A percentile compares a stretch with the other conserved stretches of the same genome.
Conservation (phyloP, 2,888 invertebrate genomes). For the Heliconius ethilla region DNA sequence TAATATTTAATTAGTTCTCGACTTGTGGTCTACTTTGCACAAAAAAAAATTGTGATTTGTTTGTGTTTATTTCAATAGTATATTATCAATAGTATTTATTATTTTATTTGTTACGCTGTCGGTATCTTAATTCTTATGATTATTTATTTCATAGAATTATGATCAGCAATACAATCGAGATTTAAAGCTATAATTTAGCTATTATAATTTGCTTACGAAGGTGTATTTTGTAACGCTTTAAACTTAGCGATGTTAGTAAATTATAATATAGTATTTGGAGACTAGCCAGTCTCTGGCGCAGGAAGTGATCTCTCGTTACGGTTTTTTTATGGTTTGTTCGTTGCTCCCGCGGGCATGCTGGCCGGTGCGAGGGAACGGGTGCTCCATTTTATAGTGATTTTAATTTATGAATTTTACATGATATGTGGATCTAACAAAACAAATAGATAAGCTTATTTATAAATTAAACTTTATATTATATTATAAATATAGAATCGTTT, state of each 20-base stretch:
- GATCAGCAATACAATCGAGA: not conserved
- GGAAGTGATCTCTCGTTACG: slow-evolving; percentile 80
- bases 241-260: slow-evolving; percentile 24
- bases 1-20: too few relatives aligned
- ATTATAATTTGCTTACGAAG: not conserved
- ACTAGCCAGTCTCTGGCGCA: slow-evolving; percentile 61
- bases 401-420: not conserved
- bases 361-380: slow-evolving; percentile 7
- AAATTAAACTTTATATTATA: not conserved
- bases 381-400: not conserved
- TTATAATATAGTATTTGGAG: slow-evolving; percentile 36
- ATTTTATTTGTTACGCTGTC: too few relatives aligned
- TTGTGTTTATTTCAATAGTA: too few relatives aligned
- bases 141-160: not conserved
- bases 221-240: not conserved
- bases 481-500: not conserved
- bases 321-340: slow-evolving; percentile 78
- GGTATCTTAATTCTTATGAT: not conserved
- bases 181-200: not conserved
- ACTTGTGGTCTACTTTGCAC: too few relatives aligned
- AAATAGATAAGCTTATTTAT: not conserved
- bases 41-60: too few relatives aligned
- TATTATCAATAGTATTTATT: too few relatives aligned
- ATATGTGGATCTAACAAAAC: not conserved
- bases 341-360: slow-evolving; percentile 60